Base-by-base conservation (phyloP, 37 sponge, comb jelly and placozoan genomes). In the Chondrilla cf. caribensis region DNA sequence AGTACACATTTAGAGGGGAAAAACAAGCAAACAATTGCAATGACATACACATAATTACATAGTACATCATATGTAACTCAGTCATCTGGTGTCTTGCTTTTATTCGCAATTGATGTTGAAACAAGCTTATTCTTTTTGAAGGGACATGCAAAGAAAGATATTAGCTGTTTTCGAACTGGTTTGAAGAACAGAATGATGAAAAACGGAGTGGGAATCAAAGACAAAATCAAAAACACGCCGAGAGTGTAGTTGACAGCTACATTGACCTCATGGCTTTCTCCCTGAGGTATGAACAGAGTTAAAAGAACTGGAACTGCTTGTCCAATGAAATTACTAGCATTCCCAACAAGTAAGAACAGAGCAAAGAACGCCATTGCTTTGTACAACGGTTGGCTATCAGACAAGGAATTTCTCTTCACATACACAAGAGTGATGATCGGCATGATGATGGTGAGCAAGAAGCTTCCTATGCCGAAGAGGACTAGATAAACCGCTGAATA, bases 271-370 rank as follows among this genome's bases (percentile, higher is more conserved):
- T 28, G 6, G 5, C 18, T 7, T 5, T n/a, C 15, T 7, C 15
- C 64, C 6, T 4, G 25, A 7, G 64, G 64, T 19, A 62, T 6
- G 15, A 62, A 62, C 15, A 62, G 4, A 19, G 64, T 28, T n/a
- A 62, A 15, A 15, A 62, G 29, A 28, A 62, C 22, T 7, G 76
- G 76, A 38, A 39, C 3, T 4, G 41, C 24, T 40, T 38, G 43
- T 42, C 76, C 76, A 11, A 73, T 36, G 18, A 73, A 73, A 43
- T 40, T 40, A 15, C 31, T 18, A 4, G 22, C 25, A 40, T 73
- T 73, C 21, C 44, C 76, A 6, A 73, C 2, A 25, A 73, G 76
- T n/a, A 73, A 37, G 24, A 73, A 73, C 43, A 73, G 36, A 1
- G 25, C 44, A 6, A 73, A 39, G 11, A 36, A 36, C 15, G 36